phyloP scores from a whole-genome alignment of 1,140 invertebrate species.

The Triops longicaudatus region DNA sequence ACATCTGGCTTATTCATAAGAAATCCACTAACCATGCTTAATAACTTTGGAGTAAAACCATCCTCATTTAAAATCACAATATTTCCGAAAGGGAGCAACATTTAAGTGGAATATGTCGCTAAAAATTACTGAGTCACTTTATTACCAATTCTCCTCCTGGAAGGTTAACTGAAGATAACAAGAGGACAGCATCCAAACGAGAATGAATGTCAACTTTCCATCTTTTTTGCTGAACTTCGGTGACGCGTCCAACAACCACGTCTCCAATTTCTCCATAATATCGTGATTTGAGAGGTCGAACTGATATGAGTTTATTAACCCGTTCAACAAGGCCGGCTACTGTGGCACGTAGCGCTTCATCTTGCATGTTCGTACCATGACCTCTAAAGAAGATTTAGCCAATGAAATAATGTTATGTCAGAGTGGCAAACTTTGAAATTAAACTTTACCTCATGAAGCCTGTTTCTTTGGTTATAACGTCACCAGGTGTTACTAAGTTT shows the following conservation, averaged over 20 bases:
- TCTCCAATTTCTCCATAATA: constrained; percentile 95
- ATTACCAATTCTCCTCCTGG: constrained; percentile 52
- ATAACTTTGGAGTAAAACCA: too few relatives aligned
- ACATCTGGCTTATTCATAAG: too few relatives aligned
- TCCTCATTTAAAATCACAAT: too few relatives aligned
- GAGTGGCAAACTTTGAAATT: constrained; percentile 18
- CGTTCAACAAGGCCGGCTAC: constrained; percentile 87
- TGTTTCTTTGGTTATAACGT: constrained; percentile 67
- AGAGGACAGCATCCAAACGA: constrained; percentile 75
- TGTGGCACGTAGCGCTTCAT: constrained; percentile 73
- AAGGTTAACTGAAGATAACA: constrained; percentile 89
- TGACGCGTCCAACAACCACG: constrained; percentile 87
- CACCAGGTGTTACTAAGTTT: constrained; percentile 73
- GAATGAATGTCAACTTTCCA: constrained; percentile 96
- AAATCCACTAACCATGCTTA: too few relatives aligned
- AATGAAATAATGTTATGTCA: neutral
- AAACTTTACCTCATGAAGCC: constrained; percentile 70
- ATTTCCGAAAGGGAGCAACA: too few relatives aligned
- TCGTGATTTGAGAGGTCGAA: constrained; percentile 78
- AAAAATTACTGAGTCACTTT: neutral
- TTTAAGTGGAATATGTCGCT: too few relatives aligned
- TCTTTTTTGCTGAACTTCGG: constrained; percentile 79
- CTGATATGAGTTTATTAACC: constrained; percentile 89
- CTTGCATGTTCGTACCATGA: constrained; percentile 85
- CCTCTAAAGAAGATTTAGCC: constrained; percentile 56